Conservation (phyloP, 2,888 invertebrate species). For the Nematopogon swammerdamellus region DNA sequence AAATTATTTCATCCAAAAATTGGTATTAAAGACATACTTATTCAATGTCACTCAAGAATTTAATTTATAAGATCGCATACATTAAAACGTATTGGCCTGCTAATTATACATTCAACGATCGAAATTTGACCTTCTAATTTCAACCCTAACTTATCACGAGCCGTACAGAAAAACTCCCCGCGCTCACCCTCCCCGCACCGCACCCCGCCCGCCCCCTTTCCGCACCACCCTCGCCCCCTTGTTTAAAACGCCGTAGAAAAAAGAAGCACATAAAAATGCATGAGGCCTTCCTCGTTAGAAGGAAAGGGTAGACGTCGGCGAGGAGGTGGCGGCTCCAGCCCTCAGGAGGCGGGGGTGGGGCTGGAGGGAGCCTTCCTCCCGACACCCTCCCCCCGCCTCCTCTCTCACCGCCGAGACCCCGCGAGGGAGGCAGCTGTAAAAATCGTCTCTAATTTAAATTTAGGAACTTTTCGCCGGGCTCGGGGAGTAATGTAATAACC, state of each 20-base stretch:
- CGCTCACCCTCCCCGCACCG: neutral
- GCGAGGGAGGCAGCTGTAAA: slow-evolving; percentile 53
- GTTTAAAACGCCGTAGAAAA: slow-evolving; percentile 59
- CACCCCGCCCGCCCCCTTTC: slow-evolving; percentile 25
- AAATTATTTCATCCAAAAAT: too few species aligned
- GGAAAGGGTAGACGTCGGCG: slow-evolving; percentile 43
- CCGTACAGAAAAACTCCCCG: slow-evolving; percentile 53
- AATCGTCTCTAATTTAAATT: slow-evolving; percentile 59
- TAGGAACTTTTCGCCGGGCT: slow-evolving; percentile 52
- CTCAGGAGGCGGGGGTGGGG: neutral
- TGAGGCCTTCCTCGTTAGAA: slow-evolving; percentile 60
- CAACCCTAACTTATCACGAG: slow-evolving; percentile 60
- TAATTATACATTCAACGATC: slow-evolving; percentile 58
- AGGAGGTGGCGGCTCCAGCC: neutral
- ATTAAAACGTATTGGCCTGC: slow-evolving; percentile 50
- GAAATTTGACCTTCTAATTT: slow-evolving; percentile 59
- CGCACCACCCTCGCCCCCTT: slow-evolving; percentile 53
- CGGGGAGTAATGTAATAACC: slow-evolving; percentile 25
- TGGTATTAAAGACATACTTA: too few species aligned
- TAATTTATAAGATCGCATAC: too few species aligned
- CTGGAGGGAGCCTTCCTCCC: slow-evolving; percentile 7
- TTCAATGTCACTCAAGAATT: too few species aligned
- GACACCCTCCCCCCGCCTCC: slow-evolving; percentile 27
- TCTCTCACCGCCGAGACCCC: slow-evolving; percentile 17
- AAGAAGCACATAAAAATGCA: slow-evolving; percentile 61